Evolutionary conservation across 1,140 invertebrate genomes (phyloP).

Genomic region (Parasteatoda tepidariorum): DNA sequence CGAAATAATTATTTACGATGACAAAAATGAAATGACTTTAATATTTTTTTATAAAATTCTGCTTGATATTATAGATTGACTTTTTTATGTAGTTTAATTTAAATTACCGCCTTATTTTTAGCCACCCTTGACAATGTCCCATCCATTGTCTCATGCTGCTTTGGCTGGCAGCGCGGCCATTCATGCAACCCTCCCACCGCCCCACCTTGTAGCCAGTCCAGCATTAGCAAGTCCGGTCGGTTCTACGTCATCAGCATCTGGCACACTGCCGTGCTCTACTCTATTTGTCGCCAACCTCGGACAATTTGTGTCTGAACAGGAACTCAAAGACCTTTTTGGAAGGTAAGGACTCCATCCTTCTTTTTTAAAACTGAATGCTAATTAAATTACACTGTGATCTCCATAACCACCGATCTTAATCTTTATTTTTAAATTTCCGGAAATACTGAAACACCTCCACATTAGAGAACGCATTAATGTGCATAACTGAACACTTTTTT

Average conservation of each 20-base stretch:
- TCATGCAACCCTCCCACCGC: slow-evolving; percentile 69
- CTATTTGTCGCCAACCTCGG: slow-evolving; percentile 66
- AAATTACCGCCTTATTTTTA: slow-evolving; percentile 58
- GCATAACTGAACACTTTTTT: too few species aligned
- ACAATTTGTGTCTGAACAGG: slow-evolving; percentile 63
- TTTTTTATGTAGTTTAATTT: too few species aligned
- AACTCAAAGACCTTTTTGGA: slow-evolving; percentile 91
- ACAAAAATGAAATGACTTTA: too few species aligned
- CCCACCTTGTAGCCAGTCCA: slow-evolving; percentile 64
- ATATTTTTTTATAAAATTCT: too few species aligned
- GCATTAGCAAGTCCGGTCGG: slow-evolving; percentile 85
- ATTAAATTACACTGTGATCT: too few species aligned
- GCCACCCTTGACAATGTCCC: slow-evolving; percentile 74
- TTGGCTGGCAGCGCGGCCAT: slow-evolving; percentile 73
- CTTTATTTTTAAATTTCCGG: too few species aligned
- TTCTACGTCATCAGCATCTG: slow-evolving; percentile 75
- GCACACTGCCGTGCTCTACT: slow-evolving; percentile 89
- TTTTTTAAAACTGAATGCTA: not conserved
- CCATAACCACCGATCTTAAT: too few species aligned
- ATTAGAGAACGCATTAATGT: too few species aligned
- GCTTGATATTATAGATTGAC: too few species aligned
- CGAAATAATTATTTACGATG: too few species aligned
- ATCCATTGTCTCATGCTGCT: slow-evolving; percentile 64
- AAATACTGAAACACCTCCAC: too few species aligned
- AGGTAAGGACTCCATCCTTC: slow-evolving; percentile 78